Conservation (phyloP, 1,140 invertebrate genomes). For the Apis mellifera region Amel_HAv3.1 CM009932.2:13008001-13008500, state of each 20-base stretch:
- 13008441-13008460: neutral
- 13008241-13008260: slow-evolving; percentile 3
- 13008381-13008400: neutral
- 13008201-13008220: neutral
- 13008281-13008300: slow-evolving; percentile 10
- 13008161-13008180: neutral
- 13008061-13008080: neutral
- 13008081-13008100: neutral
- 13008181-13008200: neutral
- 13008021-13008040: too few species aligned
- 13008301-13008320: neutral
- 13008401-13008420: neutral
- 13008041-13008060: too few species aligned
- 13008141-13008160: neutral
- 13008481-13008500: neutral
- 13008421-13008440: neutral
- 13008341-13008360: neutral
- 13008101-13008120: neutral
- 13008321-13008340: neutral
- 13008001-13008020: too few species aligned
- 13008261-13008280: neutral
- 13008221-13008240: slow-evolving; percentile 15
- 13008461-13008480: neutral
- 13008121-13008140: neutral
- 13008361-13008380: neutral